Conservation (phyloP, 1,140 invertebrate species). For the Ips nitidus region DNA sequence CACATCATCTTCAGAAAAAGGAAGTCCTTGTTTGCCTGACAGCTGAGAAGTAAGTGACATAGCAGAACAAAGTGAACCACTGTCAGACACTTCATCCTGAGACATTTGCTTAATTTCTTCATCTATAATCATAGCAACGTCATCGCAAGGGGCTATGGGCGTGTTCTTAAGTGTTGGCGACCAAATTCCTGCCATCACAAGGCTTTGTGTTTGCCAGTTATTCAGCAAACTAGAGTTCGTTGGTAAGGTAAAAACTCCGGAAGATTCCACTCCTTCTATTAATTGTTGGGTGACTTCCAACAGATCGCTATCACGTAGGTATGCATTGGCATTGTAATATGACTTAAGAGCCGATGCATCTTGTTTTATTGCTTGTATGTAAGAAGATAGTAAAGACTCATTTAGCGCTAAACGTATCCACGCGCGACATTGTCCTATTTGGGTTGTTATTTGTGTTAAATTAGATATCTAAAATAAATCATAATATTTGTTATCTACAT, state of each 20-base stretch:
- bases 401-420: conserved; percentile 89
- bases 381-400: conserved; percentile 83
- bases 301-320: conserved; percentile 76
- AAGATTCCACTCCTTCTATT: conserved; percentile 75
- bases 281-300: conserved; percentile 75
- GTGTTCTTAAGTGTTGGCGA: conserved; percentile 72
- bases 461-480: conserved; percentile 56
- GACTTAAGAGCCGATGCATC: conserved; percentile 72
- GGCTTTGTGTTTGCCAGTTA: conserved; percentile 81
- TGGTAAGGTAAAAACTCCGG: conserved; percentile 77
- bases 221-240: conserved; percentile 89
- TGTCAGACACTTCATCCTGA: conserved; percentile 46
- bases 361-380: conserved; percentile 73
- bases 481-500: background rate
- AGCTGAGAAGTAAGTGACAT: conserved; percentile 50
- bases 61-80: conserved; percentile 44
- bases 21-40: conserved; percentile 55
- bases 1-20: conserved; percentile 64
- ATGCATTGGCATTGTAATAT: conserved; percentile 78
- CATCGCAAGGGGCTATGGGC: conserved; percentile 57
- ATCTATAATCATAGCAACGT: conserved; percentile 47
- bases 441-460: conserved; percentile 78
- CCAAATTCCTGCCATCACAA: conserved; percentile 83
- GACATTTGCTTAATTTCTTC: conserved; percentile 13
- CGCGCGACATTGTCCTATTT: conserved; percentile 86